Evolutionary conservation across 2,888 invertebrate species (phyloP).

Genomic region (Drosophila ezoana): DNA sequence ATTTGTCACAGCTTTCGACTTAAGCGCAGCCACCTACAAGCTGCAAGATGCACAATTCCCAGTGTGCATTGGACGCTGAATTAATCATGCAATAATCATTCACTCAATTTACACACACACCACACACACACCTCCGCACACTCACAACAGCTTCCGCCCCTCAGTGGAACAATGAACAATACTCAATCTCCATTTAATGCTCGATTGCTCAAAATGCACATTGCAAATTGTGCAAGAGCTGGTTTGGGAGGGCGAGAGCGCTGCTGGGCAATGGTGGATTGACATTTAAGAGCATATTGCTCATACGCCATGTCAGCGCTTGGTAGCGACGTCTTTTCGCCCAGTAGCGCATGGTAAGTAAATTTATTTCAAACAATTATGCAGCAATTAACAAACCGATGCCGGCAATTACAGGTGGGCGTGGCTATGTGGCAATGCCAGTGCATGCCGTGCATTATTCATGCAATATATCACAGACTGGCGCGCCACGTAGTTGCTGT

Average conservation of each 20-base stretch:
- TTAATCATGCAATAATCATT: conserved; percentile 64
- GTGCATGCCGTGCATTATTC: conserved; percentile 57
- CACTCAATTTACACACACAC: conserved; percentile 39
- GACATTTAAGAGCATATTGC: conserved; percentile 59
- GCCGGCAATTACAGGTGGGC: conserved; percentile 69
- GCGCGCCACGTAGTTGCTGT: conserved; percentile 36
- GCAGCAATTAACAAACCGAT: conserved; percentile 79
- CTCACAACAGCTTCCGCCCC: too few relatives aligned
- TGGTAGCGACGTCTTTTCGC: conserved; percentile 44
- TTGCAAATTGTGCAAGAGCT: conserved; percentile 48
- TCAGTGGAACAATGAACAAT: conserved; percentile 33
- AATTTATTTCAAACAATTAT: conserved; percentile 80
- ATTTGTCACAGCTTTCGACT: conserved; percentile 29
- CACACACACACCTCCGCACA: conserved; percentile 12
- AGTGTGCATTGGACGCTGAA: conserved; percentile 42
- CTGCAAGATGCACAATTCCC: conserved; percentile 29
- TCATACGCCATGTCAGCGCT: conserved; percentile 71
- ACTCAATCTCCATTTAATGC: conserved; percentile 57
- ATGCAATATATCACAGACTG: conserved; percentile 64
- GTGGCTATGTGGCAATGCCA: conserved; percentile 24
- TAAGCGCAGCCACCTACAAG: conserved; percentile 3
- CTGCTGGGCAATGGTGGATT: conserved; percentile 2
- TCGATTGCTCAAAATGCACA: conserved; percentile 54
- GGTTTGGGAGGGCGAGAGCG: not conserved
- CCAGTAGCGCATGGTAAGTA: conserved; percentile 51